Evolutionary conservation across 2,113 vertebrate genomes (phyloP), one percentile per base, ranked within the genome.

Genomic region (Cavia porcellus): DNA sequence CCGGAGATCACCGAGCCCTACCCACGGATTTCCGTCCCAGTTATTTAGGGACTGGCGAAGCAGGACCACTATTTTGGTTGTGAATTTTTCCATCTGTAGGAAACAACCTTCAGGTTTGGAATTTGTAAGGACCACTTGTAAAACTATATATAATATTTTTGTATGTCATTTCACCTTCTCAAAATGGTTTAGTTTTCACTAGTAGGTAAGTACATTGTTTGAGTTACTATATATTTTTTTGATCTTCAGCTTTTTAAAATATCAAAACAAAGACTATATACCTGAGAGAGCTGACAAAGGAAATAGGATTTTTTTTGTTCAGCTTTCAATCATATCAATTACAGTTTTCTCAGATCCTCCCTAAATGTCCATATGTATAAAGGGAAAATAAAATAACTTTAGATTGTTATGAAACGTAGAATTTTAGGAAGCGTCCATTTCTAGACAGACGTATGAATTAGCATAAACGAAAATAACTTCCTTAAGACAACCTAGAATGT

Each of bases 21-120:
- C 0, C 3, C 9, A 0, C 25, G 11, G 6, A 20, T n/a, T 8
- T 70, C 4, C 4, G 55, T 70, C 83, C 1, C 1, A 0, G 19
- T 7, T 3, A 1, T 10, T 24, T 11, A 3, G 22, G 10, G 11
- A 7, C 2, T 14, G 10, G 12, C 0, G 8, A 7, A 35, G 66
- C 32, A n/a, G 25, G 15, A 12, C 35, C 1, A 3, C 55, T 28
- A 6, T 42, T 57, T n/a, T 1, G 42, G 45, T 3, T 9, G 52
- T 55, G 84, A 38, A 5, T 50, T 79, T 94, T 80, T 35, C 15
- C 30, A 3, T 11, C 2, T 20, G 74, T 32, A 19, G 55, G 59
- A 7, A 24, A 55, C n/a, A 57, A 35, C 79, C 2, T 11, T 6
- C 45, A 28, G 66, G 7, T 74, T 81, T 64, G 55, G 47, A 45